Conservation (phyloP, 2,113 vertebrate genomes). For the Thunnus maccoyii region DNA sequence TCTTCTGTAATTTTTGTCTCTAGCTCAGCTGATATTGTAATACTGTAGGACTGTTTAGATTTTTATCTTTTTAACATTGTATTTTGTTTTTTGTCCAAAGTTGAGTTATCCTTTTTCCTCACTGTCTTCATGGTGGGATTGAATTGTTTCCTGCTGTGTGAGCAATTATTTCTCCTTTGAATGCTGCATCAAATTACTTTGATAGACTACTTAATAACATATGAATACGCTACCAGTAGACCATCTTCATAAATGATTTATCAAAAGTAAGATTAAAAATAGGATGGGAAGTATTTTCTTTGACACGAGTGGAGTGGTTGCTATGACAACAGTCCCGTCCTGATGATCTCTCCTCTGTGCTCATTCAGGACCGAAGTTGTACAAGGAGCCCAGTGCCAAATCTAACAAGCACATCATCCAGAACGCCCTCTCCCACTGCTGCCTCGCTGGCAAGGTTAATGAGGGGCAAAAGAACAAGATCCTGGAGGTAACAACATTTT, state of each 20-base stretch:
- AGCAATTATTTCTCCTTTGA: background rate
- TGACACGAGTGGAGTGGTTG: conserved; percentile 43
- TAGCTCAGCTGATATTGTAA: background rate
- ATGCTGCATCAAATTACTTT: background rate
- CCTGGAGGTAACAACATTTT: conserved; percentile 89
- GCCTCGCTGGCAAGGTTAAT: conserved; percentile 98
- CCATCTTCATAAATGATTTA: conserved; percentile 51
- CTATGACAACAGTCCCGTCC: conserved; percentile 52
- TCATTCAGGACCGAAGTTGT: conserved; percentile 94
- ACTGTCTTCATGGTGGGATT: background rate
- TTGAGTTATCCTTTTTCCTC: too few species aligned
- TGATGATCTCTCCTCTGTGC: conserved; percentile 11
- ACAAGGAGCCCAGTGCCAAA: conserved; percentile 98
- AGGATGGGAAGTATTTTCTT: conserved; percentile 11
- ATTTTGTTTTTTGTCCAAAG: too few species aligned
- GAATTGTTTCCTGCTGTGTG: background rate
- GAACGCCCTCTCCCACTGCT: conserved; percentile 96
- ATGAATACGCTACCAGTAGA: background rate
- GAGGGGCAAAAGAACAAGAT: conserved; percentile 99
- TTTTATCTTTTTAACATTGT: background rate
- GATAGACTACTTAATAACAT: background rate
- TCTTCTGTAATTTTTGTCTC: background rate
- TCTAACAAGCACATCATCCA: conserved; percentile 99
- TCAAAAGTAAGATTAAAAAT: conserved; percentile 24
- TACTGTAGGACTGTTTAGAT: background rate